Evolutionary conservation across 2,797 vertebrate species (phyloP).

Genomic region (Argentina silus): DNA sequence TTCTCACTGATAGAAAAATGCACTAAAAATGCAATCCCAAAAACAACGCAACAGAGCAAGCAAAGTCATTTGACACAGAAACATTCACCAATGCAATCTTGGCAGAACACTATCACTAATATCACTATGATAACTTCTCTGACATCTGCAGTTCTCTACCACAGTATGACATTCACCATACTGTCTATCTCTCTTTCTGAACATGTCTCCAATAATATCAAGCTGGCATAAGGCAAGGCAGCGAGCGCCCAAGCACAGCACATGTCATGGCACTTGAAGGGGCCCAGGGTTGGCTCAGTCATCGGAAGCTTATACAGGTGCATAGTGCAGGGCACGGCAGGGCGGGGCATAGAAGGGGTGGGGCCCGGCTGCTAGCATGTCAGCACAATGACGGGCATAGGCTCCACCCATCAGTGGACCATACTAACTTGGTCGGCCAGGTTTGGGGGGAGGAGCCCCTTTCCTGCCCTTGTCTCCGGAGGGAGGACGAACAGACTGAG

Average conservation of each 20-base stretch:
- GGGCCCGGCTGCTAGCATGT: conserved; percentile 44
- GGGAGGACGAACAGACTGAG: conserved; percentile 78
- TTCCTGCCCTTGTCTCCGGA: conserved; percentile 74
- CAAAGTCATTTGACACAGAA: neutral
- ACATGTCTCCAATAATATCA: conserved; percentile 40
- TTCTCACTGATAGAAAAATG: neutral
- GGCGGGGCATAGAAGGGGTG: conserved; percentile 19
- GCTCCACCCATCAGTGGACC: conserved; percentile 59
- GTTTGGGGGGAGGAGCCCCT: conserved; percentile 76
- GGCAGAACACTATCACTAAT: neutral
- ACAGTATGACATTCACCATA: neutral
- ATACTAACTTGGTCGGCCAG: conserved; percentile 82
- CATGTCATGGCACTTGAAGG: neutral
- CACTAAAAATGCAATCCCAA: neutral
- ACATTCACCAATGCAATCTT: neutral
- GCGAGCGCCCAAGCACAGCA: conserved; percentile 59
- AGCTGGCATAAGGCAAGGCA: conserved; percentile 53
- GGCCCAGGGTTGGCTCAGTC: conserved; percentile 19
- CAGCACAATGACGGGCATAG: conserved; percentile 48
- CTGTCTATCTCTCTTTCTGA: conserved; percentile 33
- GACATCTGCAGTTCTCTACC: neutral
- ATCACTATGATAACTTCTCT: neutral
- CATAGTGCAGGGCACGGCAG: conserved; percentile 32
- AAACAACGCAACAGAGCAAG: neutral
- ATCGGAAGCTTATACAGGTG: conserved; percentile 47